These are phyloP conservation scores for Conomelus anceps DNA, from an alignment of 2,888 invertebrate genomes.

Conservation along the genomic window DNA sequence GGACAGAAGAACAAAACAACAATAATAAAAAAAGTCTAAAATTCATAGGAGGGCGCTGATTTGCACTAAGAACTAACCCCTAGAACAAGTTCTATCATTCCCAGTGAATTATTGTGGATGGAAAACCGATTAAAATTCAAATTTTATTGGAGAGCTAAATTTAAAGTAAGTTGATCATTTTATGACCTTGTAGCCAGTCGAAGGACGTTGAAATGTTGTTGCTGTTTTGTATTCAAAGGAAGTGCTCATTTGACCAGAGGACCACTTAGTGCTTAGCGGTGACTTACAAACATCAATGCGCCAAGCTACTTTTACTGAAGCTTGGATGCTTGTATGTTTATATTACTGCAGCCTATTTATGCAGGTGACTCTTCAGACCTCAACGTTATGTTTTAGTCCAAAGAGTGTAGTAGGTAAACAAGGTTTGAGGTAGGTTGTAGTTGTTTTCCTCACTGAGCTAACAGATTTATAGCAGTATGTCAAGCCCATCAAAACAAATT, in stretches of 20 bases:
- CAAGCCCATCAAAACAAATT: too few species aligned
- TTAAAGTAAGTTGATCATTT: not conserved
- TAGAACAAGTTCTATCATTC: not conserved
- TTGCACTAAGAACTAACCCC: not conserved
- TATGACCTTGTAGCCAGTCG: not conserved
- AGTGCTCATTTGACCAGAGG: not conserved
- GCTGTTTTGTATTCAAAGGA: not conserved
- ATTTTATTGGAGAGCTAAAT: not conserved
- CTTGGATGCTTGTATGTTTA: too few species aligned
- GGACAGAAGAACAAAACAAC: not conserved
- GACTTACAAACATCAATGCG: too few species aligned
- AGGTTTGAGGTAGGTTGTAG: too few species aligned
- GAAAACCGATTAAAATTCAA: not conserved
- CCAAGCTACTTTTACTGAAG: too few species aligned
- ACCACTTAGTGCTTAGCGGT: not conserved
- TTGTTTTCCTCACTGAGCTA: too few species aligned
- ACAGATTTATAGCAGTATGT: too few species aligned
- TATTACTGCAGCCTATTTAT: too few species aligned
- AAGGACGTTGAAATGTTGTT: not conserved
- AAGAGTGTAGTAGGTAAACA: too few species aligned
- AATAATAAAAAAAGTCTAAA: not conserved
- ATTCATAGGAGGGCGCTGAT: not conserved
- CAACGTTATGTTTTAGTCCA: too few species aligned
- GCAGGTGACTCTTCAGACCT: too few species aligned
- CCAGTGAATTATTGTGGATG: not conserved